A percentile compares a stretch with the other conserved stretches of the same genome.
Evolutionary conservation across 2,888 invertebrate genomes (phyloP).

Genomic region (Volucella zonaria): DNA sequence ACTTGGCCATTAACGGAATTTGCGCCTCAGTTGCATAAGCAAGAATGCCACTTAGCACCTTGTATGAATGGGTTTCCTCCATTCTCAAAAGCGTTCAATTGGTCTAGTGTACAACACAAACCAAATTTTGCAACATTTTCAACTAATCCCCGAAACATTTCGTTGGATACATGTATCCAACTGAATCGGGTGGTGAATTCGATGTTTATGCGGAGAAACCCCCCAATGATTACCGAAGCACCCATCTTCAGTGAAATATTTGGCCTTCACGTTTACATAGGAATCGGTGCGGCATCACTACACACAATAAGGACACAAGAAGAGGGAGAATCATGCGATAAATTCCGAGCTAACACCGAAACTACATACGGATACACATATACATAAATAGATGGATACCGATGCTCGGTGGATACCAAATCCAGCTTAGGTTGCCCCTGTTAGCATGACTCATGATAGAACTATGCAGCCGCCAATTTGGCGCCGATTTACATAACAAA

Average conservation of each 20-base stretch:
- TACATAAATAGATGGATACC: background rate
- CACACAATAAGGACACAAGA: slow-evolving; percentile 26
- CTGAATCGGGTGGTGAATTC: slow-evolving; percentile 29
- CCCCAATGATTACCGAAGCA: slow-evolving; percentile 18
- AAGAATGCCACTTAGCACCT: slow-evolving; percentile 46
- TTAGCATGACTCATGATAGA: slow-evolving; percentile 54
- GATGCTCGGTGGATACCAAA: slow-evolving; percentile 28
- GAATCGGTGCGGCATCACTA: background rate
- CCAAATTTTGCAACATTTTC: background rate
- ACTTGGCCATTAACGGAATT: slow-evolving; percentile 3
- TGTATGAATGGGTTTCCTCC: slow-evolving; percentile 3
- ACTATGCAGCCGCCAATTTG: slow-evolving; percentile 61
- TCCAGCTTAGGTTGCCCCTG: slow-evolving; percentile 40
- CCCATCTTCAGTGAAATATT: slow-evolving; percentile 3
- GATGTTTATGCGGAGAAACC: background rate
- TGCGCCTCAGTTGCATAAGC: slow-evolving; percentile 37
- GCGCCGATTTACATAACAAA: slow-evolving; percentile 65
- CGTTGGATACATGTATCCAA: slow-evolving; percentile 43
- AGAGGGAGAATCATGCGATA: slow-evolving; percentile 28
- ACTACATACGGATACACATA: slow-evolving; percentile 5
- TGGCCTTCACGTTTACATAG: slow-evolving; percentile 21
- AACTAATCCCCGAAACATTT: background rate
- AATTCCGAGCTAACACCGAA: slow-evolving; percentile 38
- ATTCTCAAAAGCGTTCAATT: background rate
- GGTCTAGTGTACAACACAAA: background rate